Percentiles rank a stretch among this genome's conserved stretches.
Evolutionary conservation across 1,140 invertebrate species (phyloP).

Genomic region (Meloidogyne hapla): DNA sequence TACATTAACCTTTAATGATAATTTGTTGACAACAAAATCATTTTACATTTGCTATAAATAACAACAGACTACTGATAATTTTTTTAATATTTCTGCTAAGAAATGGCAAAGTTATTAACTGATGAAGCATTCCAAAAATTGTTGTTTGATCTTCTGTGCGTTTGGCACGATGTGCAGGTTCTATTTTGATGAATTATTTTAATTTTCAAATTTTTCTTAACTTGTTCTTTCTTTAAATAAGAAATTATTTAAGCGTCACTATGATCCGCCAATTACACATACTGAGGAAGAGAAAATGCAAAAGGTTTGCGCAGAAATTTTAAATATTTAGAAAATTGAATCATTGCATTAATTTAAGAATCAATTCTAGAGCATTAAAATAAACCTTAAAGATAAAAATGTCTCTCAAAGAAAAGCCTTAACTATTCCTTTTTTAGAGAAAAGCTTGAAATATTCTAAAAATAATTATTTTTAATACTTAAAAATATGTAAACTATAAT

Average conservation of each 20-base stretch:
- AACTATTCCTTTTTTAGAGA: too few species aligned
- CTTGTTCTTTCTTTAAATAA: too few species aligned
- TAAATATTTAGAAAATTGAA: too few species aligned
- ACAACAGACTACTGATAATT: background rate
- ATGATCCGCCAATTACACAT: slow-evolving; percentile 61
- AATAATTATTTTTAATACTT: too few species aligned
- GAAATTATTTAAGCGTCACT: slow-evolving; percentile 52
- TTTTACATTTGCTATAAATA: too few species aligned
- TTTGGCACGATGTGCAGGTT: slow-evolving; percentile 61
- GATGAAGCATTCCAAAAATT: slow-evolving; percentile 62
- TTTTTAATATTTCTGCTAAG: background rate
- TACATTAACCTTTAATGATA: too few species aligned
- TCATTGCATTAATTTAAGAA: too few species aligned
- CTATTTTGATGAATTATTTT: background rate
- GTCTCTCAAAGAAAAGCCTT: too few species aligned
- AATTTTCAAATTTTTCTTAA: too few species aligned
- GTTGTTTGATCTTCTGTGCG: slow-evolving; percentile 62
- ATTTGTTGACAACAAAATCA: background rate
- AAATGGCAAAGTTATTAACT: slow-evolving; percentile 48
- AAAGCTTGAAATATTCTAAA: too few species aligned
- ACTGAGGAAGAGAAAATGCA: slow-evolving; percentile 59
- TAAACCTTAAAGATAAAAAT: background rate
- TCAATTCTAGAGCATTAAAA: too few species aligned
- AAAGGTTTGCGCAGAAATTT: slow-evolving; percentile 44
- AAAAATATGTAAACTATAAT: too few species aligned